Percentiles rank a stretch among this genome's conserved stretches.
Conservation (phyloP, 2,113 vertebrate genomes). For the Sebastes schlegelii region DNA sequence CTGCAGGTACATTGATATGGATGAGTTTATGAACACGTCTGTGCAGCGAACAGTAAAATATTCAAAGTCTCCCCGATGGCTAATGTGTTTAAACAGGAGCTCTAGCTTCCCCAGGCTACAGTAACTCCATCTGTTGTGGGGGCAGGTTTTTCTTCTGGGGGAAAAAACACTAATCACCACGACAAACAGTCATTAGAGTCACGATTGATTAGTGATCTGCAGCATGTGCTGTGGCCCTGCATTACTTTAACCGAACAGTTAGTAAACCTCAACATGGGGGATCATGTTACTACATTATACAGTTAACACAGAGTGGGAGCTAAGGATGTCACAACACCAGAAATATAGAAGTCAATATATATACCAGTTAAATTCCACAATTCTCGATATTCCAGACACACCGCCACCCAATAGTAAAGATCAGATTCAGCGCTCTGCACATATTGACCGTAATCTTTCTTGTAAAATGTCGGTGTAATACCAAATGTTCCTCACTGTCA, state of each 20-base stretch:
- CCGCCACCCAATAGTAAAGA: no score
- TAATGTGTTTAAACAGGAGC: constrained; percentile 81
- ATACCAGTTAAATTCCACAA: no score
- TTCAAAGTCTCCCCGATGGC: constrained; percentile 51
- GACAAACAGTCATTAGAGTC: constrained; percentile 56
- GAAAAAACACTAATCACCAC: constrained; percentile 58
- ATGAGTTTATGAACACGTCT: constrained; percentile 70
- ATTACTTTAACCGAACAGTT: constrained; percentile 23
- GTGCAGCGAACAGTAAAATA: constrained; percentile 65
- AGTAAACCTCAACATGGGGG: constrained; percentile 8
- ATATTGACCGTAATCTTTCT: no score
- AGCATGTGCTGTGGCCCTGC: constrained; percentile 6
- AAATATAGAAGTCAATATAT: no score
- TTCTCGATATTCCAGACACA: no score
- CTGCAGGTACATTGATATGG: constrained; percentile 70
- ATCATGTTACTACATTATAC: not conserved
- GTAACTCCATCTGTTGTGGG: constrained; percentile 65
- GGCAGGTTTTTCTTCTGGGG: constrained; percentile 35
- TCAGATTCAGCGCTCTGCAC: no score
- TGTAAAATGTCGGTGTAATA: no score
- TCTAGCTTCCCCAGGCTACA: constrained; percentile 32
- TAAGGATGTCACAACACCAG: no score
- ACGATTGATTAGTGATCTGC: constrained; percentile 52
- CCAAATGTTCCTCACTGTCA: no score
- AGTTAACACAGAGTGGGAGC: not conserved